A percentile compares a stretch with the other conserved stretches of the same genome.
These are phyloP conservation scores for Morelia viridis DNA, from an alignment of 2,797 vertebrate species.

Conservation along the genomic window DNA sequence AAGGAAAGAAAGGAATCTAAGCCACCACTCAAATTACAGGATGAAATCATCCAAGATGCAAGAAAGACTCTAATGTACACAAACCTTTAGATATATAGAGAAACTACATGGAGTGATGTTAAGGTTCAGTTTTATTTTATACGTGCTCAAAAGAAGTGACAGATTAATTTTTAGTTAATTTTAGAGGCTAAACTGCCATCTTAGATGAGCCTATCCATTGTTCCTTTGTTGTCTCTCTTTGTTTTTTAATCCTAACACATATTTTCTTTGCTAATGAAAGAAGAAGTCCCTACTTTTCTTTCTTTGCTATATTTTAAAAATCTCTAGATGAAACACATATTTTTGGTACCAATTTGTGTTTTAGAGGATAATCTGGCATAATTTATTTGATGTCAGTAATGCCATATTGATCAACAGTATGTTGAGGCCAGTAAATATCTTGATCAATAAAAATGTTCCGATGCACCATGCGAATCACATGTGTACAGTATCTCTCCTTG, in stretches of 20 bases:
- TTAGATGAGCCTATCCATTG: not conserved
- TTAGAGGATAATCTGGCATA: not conserved
- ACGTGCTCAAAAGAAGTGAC: not conserved
- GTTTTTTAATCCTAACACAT: not conserved
- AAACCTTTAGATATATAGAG: not conserved
- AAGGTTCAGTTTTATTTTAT: not conserved
- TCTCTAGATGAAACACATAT: not conserved
- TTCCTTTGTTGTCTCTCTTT: not conserved
- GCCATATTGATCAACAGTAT: not conserved
- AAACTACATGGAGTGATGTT: not conserved
- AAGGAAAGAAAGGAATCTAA: not conserved
- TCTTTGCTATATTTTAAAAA: not conserved
- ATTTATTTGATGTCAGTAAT: not conserved
- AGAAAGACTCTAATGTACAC: not conserved
- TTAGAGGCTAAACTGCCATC: not conserved
- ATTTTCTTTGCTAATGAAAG: not conserved
- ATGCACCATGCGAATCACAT: not conserved
- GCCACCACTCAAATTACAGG: not conserved
- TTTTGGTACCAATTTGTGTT: not conserved
- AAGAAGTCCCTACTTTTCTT: not conserved
- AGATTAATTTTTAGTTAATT: not conserved
- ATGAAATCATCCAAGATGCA: not conserved
- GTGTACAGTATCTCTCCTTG: not conserved
- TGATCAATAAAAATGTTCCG: not conserved
- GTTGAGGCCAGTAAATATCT: not conserved